phyloP scores from a whole-genome alignment of 92 coral and sea anemone genomes.

The Blastomussa wellsi region DNA sequence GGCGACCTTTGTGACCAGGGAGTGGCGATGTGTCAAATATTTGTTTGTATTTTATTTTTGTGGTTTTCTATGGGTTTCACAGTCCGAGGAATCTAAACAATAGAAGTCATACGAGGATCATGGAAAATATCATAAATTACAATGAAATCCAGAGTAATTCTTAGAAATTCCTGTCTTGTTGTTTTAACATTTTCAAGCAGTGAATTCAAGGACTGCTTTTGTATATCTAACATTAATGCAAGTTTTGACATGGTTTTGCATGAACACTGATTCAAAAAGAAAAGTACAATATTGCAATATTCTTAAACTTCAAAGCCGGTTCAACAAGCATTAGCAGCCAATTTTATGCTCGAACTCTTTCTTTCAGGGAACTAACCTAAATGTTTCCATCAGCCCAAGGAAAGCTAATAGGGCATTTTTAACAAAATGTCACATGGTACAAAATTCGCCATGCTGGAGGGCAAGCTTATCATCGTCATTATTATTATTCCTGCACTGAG shows the following conservation, averaged over 20 bases:
- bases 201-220: neutral
- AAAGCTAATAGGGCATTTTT: too few species aligned
- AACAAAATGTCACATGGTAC: too few species aligned
- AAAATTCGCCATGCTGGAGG: too few species aligned
- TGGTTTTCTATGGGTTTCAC: neutral
- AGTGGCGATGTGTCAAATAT: conserved; percentile 5
- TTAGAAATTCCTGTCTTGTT: neutral
- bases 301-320: too few species aligned
- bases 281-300: too few species aligned
- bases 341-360: too few species aligned
- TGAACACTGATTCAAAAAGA: too few species aligned
- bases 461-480: too few species aligned
- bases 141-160: neutral
- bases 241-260: neutral
- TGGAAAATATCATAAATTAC: neutral
- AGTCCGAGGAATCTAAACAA: neutral
- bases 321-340: too few species aligned
- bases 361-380: too few species aligned
- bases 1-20: conserved; percentile 32
- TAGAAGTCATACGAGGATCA: neutral
- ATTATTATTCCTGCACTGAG: too few species aligned
- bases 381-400: too few species aligned
- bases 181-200: neutral
- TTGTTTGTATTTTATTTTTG: neutral
- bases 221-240: neutral